Evolutionary conservation across 64 coral and sea anemone genomes (phyloP).

Genomic region (Montipora foliosa): DNA sequence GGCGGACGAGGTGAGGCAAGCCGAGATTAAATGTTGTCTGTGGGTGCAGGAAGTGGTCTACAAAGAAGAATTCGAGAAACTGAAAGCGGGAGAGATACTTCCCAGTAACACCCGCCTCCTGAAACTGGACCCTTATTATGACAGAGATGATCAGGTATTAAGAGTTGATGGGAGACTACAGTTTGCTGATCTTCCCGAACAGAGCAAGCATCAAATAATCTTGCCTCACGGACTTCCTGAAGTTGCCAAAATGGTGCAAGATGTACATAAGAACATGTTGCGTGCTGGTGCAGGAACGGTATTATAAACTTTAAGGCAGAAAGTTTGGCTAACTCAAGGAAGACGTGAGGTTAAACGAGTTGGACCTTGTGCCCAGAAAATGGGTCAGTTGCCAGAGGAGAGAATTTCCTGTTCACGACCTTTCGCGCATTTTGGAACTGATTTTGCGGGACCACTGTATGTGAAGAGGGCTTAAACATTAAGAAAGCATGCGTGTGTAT

Average conservation of each 20-base stretch:
- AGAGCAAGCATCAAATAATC: conserved; percentile 27
- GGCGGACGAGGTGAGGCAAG: conserved; percentile 20
- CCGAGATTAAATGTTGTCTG: conserved; percentile 10
- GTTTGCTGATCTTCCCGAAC: conserved; percentile 38
- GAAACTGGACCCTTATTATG: not conserved
- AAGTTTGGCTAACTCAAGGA: conserved; percentile 5
- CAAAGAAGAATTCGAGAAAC: conserved; percentile 15
- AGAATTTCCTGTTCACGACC: conserved; percentile 14
- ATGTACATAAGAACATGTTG: not conserved
- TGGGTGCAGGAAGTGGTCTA: conserved; percentile 45
- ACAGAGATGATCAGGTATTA: not conserved
- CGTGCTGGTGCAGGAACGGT: too few species aligned
- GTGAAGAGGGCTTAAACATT: conserved; percentile 48
- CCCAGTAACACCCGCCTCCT: conserved; percentile 35
- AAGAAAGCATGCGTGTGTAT: conserved; percentile 58
- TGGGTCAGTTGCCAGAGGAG: conserved; percentile 33
- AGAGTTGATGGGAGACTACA: conserved; percentile 47
- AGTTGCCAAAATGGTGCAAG: conserved; percentile 37
- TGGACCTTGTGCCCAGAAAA: conserved; percentile 28
- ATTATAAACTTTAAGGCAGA: too few species aligned
- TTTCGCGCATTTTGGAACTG: conserved; percentile 42
- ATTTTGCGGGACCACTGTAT: conserved; percentile 64
- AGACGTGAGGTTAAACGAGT: not conserved
- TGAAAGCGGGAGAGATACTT: not conserved
- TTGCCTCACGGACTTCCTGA: conserved; percentile 31